Percentiles rank a stretch among this genome's conserved stretches.
phyloP scores from a whole-genome alignment of 2,797 vertebrate species.

The Sebastes iracundus region DNA sequence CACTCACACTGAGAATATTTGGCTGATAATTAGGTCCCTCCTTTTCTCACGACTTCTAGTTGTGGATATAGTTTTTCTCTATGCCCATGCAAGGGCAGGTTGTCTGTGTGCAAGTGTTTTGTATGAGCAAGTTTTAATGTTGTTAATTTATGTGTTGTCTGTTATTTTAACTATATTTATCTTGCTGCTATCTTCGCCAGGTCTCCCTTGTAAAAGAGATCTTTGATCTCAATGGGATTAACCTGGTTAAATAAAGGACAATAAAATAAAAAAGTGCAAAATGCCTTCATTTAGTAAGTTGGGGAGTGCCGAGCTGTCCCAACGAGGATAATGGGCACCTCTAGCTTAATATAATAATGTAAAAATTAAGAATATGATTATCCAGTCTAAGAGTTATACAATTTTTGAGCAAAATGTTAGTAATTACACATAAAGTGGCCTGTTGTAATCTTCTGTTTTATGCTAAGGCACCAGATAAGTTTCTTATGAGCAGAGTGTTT shows the following conservation, averaged over 20 bases:
- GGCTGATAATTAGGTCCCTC: conserved; percentile 3
- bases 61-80: neutral
- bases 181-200: too few species aligned
- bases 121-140: too few species aligned
- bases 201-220: too few species aligned
- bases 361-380: neutral
- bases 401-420: neutral
- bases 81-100: neutral
- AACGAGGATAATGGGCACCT: neutral
- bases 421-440: neutral
- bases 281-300: neutral
- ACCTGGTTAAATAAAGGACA: too few species aligned
- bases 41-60: conserved; percentile 10
- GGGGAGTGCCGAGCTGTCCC: neutral
- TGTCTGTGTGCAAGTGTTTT: too few species aligned
- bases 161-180: too few species aligned
- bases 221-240: too few species aligned
- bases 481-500: neutral
- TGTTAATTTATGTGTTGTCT: too few species aligned
- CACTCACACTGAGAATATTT: conserved; percentile 33
- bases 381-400: neutral
- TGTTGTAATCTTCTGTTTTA: neutral
- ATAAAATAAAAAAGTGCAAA: neutral
- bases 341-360: neutral
- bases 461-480: neutral